Evolutionary conservation across 2,888 invertebrate genomes (phyloP).

Genomic region (Aelia acuminata): DNA sequence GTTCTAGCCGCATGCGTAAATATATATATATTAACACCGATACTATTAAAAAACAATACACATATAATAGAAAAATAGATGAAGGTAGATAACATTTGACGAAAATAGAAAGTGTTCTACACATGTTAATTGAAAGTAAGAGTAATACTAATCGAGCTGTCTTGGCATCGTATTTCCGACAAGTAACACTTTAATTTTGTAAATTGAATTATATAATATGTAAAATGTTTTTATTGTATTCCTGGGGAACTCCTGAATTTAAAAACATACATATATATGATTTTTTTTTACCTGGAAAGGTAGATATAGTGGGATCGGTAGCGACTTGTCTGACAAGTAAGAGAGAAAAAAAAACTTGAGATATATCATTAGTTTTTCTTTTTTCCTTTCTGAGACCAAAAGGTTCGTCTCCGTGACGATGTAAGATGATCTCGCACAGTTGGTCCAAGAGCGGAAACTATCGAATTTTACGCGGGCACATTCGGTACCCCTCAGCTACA

Average conservation of each 20-base stretch:
- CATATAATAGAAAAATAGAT: not conserved
- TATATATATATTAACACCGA: not conserved
- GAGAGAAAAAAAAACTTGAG: not conserved
- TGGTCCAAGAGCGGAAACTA: not conserved
- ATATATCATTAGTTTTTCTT: not conserved
- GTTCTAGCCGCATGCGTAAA: too few relatives aligned
- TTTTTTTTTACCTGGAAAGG: not conserved
- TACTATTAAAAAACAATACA: not conserved
- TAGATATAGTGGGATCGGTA: not conserved
- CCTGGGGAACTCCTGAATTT: not conserved
- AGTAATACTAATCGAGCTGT: not conserved
- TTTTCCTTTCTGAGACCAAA: not conserved
- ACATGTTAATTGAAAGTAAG: slow-evolving; percentile 10
- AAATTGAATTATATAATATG: not conserved
- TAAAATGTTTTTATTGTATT: not conserved
- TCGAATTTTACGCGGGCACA: slow-evolving; percentile 45
- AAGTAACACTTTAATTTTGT: not conserved
- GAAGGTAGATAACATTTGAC: not conserved
- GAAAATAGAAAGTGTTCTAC: slow-evolving; percentile 11
- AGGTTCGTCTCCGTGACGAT: not conserved
- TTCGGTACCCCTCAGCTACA: not conserved
- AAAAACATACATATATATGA: not conserved
- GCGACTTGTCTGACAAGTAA: not conserved
- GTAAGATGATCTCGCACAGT: slow-evolving; percentile 48
- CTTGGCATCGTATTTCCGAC: not conserved